A percentile compares a stretch with the other conserved stretches of the same genome.
Conservation (phyloP, 2,797 vertebrate species). For the Periophthalmus magnuspinnatus region DNA sequence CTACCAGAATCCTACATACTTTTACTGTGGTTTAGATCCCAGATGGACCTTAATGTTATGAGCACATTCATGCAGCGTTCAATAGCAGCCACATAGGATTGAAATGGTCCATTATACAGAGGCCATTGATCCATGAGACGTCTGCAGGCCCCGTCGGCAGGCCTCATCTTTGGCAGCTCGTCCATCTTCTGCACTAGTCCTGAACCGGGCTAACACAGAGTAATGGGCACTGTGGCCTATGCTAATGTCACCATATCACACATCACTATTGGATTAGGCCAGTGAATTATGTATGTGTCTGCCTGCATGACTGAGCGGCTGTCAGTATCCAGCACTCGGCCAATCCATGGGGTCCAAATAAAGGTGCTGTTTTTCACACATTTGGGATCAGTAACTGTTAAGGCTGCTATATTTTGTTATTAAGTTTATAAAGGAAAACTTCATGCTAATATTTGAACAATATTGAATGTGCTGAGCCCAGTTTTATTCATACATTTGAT, state of each 20-base stretch:
- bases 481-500: too few relatives aligned
- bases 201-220: slow-evolving; percentile 48
- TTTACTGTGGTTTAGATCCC: slow-evolving; percentile 30
- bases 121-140: slow-evolving; percentile 58
- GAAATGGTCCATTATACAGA: slow-evolving; percentile 62
- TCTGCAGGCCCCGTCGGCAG: slow-evolving; percentile 55
- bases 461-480: background rate
- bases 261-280: slow-evolving; percentile 41
- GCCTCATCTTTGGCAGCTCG: slow-evolving; percentile 38
- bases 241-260: slow-evolving; percentile 51
- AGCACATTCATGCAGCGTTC: background rate
- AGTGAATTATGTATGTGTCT: slow-evolving; percentile 36
- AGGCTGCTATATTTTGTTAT: background rate
- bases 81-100: slow-evolving; percentile 41
- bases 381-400: background rate
- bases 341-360: background rate
- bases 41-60: slow-evolving; percentile 44
- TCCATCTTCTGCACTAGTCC: slow-evolving; percentile 41
- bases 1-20: background rate
- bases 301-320: slow-evolving; percentile 14
- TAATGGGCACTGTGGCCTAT: slow-evolving; percentile 52
- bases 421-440: background rate
- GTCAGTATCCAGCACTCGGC: slow-evolving; percentile 15
- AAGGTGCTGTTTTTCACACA: background rate
- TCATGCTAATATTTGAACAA: background rate